phyloP scores from a whole-genome alignment of 2,113 vertebrate species.

The Genyomyrus donnyi region DNA sequence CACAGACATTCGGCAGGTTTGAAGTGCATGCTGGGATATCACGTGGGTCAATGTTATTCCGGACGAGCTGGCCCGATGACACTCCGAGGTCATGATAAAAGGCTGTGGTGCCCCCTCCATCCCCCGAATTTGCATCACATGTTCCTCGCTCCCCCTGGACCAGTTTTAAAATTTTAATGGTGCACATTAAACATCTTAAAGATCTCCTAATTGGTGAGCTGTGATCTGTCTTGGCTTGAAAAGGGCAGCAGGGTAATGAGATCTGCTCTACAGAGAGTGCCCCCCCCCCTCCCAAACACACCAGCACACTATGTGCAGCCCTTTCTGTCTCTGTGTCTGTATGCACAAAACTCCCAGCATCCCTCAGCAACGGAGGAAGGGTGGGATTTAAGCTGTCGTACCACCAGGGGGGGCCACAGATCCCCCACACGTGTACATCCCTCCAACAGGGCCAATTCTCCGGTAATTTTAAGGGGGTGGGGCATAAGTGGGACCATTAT shows the following conservation, averaged over 20 bases:
- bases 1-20: background rate
- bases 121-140: background rate
- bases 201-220: constrained; percentile 4
- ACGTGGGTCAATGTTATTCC: background rate
- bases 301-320: background rate
- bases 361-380: background rate
- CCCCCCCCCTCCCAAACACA: background rate
- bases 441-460: background rate
- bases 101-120: background rate
- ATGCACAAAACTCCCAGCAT: background rate
- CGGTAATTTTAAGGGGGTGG: background rate
- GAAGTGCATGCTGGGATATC: background rate
- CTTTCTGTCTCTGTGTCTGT: background rate
- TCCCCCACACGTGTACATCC: background rate
- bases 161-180: background rate
- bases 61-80: background rate
- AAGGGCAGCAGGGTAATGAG: constrained; percentile 18
- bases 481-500: background rate
- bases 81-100: background rate
- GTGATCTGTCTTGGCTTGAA: constrained; percentile 12
- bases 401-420: background rate
- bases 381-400: too few relatives aligned
- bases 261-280: background rate
- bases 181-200: constrained; percentile 11
- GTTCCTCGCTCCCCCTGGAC: background rate